A percentile compares a stretch with the other conserved stretches of the same genome.
These are phyloP conservation scores for Machimus atricapillus DNA, from an alignment of 2,888 invertebrate genomes.

Conservation along the genomic window DNA sequence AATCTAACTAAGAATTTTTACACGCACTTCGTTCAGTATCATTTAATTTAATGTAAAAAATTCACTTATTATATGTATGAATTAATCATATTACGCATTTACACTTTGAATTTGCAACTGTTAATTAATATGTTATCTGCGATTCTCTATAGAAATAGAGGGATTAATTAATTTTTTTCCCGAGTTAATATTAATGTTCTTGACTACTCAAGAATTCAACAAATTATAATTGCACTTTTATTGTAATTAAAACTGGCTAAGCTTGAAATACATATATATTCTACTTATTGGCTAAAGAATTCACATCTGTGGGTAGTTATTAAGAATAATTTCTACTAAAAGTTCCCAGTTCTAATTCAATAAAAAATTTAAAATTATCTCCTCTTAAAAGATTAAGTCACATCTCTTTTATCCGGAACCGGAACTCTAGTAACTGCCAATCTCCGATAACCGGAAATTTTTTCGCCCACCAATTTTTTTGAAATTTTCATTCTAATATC, in stretches of 20 bases:
- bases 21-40: background rate
- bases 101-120: background rate
- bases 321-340: too few species aligned
- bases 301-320: background rate
- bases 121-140: background rate
- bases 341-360: too few species aligned
- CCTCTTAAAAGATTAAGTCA: too few species aligned
- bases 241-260: background rate
- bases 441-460: background rate
- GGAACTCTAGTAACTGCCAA: background rate
- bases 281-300: background rate
- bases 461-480: background rate
- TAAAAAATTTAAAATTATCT: too few species aligned
- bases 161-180: background rate
- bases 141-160: background rate
- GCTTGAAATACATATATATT: background rate
- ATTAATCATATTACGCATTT: background rate
- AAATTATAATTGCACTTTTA: background rate
- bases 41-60: background rate
- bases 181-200: background rate
- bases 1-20: background rate
- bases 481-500: background rate
- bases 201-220: background rate
- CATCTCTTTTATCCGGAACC: background rate
- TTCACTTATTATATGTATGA: background rate